Conservation (phyloP, 2,113 vertebrate genomes). For the Calyptommatus sinebrachiatus region DNA sequence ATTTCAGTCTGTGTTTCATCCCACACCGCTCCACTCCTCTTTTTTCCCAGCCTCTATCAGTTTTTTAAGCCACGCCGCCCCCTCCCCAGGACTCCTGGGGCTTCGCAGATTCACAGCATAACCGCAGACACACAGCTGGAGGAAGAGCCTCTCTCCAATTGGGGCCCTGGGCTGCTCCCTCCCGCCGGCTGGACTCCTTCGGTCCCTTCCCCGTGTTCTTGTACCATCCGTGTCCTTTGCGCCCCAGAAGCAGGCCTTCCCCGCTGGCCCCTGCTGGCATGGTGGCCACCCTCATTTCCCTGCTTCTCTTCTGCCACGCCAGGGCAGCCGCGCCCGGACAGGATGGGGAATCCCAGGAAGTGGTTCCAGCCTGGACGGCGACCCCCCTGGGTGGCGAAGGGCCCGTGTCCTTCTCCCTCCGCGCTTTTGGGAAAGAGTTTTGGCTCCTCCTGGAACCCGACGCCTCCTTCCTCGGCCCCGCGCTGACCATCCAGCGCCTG, state of each 20-base stretch:
- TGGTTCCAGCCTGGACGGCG: constrained; percentile 50
- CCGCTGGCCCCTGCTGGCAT: constrained; percentile 17
- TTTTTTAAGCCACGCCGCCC: no score
- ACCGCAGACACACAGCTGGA: background rate
- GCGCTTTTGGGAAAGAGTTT: constrained; percentile 76
- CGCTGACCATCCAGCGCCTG: constrained; percentile 74
- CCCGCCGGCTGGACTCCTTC: background rate
- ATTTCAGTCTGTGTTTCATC: no score
- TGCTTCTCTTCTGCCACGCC: constrained; percentile 45
- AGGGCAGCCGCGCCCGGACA: constrained; percentile 55
- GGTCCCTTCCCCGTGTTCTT: background rate
- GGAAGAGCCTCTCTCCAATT: background rate
- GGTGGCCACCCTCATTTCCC: constrained; percentile 22
- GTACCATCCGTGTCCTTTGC: constrained; percentile 26
- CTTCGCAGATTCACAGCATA: background rate
- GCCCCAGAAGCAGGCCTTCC: constrained; percentile 20
- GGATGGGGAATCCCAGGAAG: constrained; percentile 54
- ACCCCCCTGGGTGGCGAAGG: constrained; percentile 57
- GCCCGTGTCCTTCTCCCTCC: constrained; percentile 59
- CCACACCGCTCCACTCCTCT: no score
- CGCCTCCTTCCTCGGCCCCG: constrained; percentile 77
- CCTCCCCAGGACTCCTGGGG: no score
- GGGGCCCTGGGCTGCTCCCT: constrained; percentile 24
- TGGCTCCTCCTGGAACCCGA: constrained; percentile 78
- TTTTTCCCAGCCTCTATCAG: no score